A percentile compares a stretch with the other conserved stretches of the same genome.
Evolutionary conservation across 2,797 vertebrate species (phyloP).

Genomic region (Sus cebifrons): DNA sequence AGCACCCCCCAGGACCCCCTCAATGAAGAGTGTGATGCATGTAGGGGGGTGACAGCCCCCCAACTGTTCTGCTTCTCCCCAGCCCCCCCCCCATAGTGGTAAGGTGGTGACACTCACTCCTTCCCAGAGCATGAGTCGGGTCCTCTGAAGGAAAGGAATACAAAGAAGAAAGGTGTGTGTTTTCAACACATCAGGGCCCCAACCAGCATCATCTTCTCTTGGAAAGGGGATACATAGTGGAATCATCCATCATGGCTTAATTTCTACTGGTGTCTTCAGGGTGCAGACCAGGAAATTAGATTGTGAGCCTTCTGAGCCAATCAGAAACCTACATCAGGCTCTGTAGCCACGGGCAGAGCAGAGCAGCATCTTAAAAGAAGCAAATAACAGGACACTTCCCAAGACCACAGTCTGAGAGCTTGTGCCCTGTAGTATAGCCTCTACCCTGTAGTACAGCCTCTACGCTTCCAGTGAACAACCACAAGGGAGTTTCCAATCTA

Average conservation of each 20-base stretch:
- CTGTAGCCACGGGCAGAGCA: neutral
- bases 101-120: neutral
- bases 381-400: neutral
- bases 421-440: neutral
- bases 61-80: too few species aligned
- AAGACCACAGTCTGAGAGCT: neutral
- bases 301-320: neutral
- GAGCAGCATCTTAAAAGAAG: neutral
- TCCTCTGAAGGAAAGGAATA: neutral
- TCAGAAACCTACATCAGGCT: neutral
- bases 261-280: neutral
- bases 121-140: neutral
- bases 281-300: neutral
- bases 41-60: neutral
- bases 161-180: neutral
- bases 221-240: neutral
- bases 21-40: accelerated
- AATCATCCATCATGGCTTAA: neutral
- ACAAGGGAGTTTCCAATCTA: neutral
- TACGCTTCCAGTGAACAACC: accelerated
- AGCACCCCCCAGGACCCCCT: neutral
- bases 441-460: neutral
- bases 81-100: accelerated
- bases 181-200: neutral
- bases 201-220: too few species aligned